phyloP scores from a whole-genome alignment of 92 coral and sea anemone genomes.

The Bergia puertoricense region DNA sequence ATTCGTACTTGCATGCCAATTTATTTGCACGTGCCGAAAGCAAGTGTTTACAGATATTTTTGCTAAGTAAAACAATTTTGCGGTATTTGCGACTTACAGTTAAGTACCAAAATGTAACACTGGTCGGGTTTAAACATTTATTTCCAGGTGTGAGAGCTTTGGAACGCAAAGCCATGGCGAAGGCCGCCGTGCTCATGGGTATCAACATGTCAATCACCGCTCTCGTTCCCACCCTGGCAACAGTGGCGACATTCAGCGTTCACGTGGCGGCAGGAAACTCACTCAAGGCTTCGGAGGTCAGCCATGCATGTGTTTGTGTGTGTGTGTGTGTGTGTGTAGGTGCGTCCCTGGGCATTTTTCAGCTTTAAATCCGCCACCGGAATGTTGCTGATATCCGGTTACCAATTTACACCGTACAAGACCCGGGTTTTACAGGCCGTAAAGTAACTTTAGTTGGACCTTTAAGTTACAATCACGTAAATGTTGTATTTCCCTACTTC shows the following conservation, averaged over 20 bases:
- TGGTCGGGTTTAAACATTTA: neutral
- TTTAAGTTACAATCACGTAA: no score
- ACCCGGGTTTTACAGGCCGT: no score
- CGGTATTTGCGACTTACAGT: neutral
- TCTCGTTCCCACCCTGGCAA: conserved; percentile 79
- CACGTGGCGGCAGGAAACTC: conserved; percentile 76
- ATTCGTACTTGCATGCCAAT: no score
- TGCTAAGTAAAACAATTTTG: no score
- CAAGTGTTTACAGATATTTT: no score
- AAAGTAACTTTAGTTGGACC: no score
- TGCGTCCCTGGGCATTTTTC: neutral
- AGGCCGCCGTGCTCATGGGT: conserved; percentile 75
- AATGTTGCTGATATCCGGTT: no score
- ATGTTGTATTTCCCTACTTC: no score
- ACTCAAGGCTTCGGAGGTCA: conserved; percentile 30
- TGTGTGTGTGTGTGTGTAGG: neutral
- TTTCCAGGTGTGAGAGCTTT: conserved; percentile 65
- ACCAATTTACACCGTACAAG: no score
- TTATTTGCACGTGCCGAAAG: no score
- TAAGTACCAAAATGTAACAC: neutral
- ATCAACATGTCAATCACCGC: conserved; percentile 81
- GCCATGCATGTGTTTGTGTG: neutral
- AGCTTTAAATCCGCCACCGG: no score
- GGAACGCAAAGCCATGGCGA: conserved; percentile 75
- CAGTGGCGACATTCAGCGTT: conserved; percentile 82